These are phyloP conservation scores for Malthinus seriepunctatus DNA, from an alignment of 2,888 invertebrate species.

Conservation along the genomic window DNA sequence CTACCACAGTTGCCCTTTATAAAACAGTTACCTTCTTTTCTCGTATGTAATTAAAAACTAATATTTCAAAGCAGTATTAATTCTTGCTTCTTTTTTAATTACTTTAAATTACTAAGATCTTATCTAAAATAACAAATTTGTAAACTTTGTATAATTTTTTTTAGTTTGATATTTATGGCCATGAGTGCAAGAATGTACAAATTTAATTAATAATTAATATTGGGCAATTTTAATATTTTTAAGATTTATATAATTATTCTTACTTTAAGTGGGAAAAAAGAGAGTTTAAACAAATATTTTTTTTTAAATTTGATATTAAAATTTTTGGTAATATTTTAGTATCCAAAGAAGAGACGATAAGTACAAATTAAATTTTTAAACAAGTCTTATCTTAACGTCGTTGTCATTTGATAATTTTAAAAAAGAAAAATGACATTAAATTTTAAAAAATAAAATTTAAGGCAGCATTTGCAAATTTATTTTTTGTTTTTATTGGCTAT, in stretches of 20 bases:
- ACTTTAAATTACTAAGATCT: neutral
- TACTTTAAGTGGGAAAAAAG: constrained; percentile 32
- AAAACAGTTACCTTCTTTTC: neutral
- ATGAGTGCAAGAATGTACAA: constrained; percentile 15
- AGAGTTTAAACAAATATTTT: constrained; percentile 11
- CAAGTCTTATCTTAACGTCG: too few species aligned
- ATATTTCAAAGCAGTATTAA: too few species aligned
- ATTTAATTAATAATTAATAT: constrained; percentile 8
- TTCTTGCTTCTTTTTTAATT: neutral
- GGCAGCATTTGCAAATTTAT: neutral
- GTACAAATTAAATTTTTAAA: constrained; percentile 27
- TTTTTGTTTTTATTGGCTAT: neutral
- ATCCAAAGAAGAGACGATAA: constrained; percentile 26
- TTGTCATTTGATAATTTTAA: neutral
- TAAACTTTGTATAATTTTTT: neutral
- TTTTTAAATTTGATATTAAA: neutral
- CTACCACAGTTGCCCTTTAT: constrained; percentile 2
- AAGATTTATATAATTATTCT: constrained; percentile 14
- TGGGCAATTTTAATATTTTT: constrained; percentile 22
- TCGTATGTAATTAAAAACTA: too few species aligned
- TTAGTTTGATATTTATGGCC: constrained; percentile 8
- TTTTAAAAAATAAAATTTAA: neutral
- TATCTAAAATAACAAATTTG: neutral
- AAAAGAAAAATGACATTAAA: constrained; percentile 2
- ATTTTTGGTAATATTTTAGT: constrained; percentile 24